Conservation (phyloP, 2,888 invertebrate genomes). For the Brassicogethes aeneus region DNA sequence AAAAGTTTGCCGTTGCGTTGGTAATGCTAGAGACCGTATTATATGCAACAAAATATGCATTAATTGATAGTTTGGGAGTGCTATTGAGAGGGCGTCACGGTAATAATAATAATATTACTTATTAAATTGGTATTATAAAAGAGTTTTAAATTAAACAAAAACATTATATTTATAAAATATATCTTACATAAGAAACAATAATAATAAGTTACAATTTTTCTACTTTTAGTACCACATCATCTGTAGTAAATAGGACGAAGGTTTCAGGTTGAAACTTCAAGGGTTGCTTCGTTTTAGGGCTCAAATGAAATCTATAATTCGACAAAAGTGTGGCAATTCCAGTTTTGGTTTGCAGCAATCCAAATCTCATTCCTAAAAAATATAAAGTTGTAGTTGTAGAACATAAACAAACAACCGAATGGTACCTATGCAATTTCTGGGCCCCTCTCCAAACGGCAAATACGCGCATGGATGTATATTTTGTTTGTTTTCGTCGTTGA, state of each 20-base stretch:
- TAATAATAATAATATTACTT: no score
- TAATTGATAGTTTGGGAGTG: no score
- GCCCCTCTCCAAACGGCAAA: slow-evolving; percentile 32
- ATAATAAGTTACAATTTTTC: slow-evolving; percentile 10
- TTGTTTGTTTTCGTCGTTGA: slow-evolving; percentile 28
- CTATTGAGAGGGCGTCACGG: no score
- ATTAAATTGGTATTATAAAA: no score
- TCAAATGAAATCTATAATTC: slow-evolving; percentile 19
- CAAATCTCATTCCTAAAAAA: slow-evolving; percentile 25
- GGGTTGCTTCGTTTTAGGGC: slow-evolving; percentile 14
- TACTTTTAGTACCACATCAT: slow-evolving; percentile 16
- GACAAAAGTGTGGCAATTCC: slow-evolving; percentile 20
- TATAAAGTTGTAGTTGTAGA: slow-evolving; percentile 1
- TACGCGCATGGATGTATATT: slow-evolving; percentile 24
- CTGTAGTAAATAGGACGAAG: slow-evolving; percentile 16
- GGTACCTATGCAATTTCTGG: slow-evolving; percentile 30
- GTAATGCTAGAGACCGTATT: no score
- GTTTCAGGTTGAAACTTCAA: slow-evolving; percentile 15
- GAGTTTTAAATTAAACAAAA: no score
- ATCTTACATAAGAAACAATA: no score
- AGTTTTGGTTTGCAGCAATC: slow-evolving; percentile 25
- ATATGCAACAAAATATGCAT: no score
- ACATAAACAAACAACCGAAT: neutral
- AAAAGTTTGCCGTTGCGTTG: no score
- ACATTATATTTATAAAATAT: no score